Base-by-base conservation (phyloP, 2,797 vertebrate genomes). In the Coccyzus lansbergi region DNA sequence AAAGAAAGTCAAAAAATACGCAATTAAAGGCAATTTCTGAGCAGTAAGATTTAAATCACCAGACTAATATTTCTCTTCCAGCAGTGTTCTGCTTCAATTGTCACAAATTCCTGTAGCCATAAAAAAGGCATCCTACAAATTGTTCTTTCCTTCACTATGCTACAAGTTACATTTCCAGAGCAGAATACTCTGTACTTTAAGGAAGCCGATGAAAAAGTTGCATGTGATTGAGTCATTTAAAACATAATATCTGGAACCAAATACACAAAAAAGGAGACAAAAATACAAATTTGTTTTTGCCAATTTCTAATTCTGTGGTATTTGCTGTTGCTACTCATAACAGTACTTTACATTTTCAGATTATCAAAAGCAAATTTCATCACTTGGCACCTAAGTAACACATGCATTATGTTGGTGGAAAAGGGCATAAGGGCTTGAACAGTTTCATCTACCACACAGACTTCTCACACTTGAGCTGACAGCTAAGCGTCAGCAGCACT, bases 11-110 rank as follows among this genome's bases (percentile, higher is more conserved):
- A 52, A 85, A 92, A 92, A 89, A 44, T 71, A 63, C 80, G 28
- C 34, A 83, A 90, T 87, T 74, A 91, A 89, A 91, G 71, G 64
- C 87, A 87, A 80, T 67, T 91, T 90, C 81, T 62, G 49, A 83
- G 51, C 15, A 75, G 72, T 29, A 38, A 21, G 36, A 68, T 74
- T 90, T 60, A 88, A 56, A 86, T 81, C 46, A 81, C 14, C 24
- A 83, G 26, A 81, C 13, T 20, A 92, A 87, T 42, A 51, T 6
- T 88, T 74, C 72, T 80, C 60, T 91, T 95, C 48, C 56, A 83
- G n/a, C 60, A 60, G 22, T 29, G 11, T 36, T 90, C 62, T 74
- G 22, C 68, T 80, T 85, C 79, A 67, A 10, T 53, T 49, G n/a
- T 48, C 68, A 80, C 52, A 72, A 70, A 85, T 12, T 64, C 62